Evolutionary conservation across 1,140 invertebrate species (phyloP).

Genomic region (Papilio aristodemus): DNA sequence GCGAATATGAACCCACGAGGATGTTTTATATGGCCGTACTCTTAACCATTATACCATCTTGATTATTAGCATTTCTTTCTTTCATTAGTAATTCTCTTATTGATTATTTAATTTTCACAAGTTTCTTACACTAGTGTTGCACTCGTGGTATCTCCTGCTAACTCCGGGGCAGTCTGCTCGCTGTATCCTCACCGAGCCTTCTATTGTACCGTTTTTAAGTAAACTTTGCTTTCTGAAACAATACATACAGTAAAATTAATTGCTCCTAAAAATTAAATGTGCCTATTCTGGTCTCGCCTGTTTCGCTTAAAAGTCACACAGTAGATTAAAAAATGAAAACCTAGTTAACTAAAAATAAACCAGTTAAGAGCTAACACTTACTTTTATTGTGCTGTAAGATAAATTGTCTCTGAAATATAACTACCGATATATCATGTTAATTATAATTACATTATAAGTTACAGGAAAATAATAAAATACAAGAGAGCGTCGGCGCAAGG

Average conservation of each 20-base stretch:
- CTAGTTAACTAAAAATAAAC: slow-evolving; percentile 3
- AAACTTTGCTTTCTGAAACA: slow-evolving; percentile 54
- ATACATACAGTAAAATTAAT: slow-evolving; percentile 6
- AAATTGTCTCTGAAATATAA: background rate
- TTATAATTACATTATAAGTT: slow-evolving; percentile 43
- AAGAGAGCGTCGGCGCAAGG: slow-evolving; percentile 43
- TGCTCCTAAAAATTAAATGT: background rate
- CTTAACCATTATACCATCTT: too few species aligned
- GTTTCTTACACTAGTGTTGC: slow-evolving; percentile 60
- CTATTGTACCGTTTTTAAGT: slow-evolving; percentile 39
- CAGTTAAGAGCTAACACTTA: background rate
- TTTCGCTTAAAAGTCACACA: too few species aligned
- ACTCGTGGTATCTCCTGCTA: slow-evolving; percentile 67
- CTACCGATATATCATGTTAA: slow-evolving; percentile 38
- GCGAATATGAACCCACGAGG: too few species aligned
- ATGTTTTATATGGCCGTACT: too few species aligned
- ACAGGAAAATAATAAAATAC: slow-evolving; percentile 39
- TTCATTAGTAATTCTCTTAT: background rate
- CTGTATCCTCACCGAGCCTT: slow-evolving; percentile 53
- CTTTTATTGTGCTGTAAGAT: slow-evolving; percentile 5
- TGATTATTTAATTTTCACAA: background rate
- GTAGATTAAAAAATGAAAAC: slow-evolving; percentile 33
- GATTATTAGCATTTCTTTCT: background rate
- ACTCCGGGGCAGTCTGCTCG: slow-evolving; percentile 56
- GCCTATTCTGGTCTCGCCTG: too few species aligned